phyloP scores from a whole-genome alignment of 1,140 invertebrate genomes.

The Lerema accius region DNA sequence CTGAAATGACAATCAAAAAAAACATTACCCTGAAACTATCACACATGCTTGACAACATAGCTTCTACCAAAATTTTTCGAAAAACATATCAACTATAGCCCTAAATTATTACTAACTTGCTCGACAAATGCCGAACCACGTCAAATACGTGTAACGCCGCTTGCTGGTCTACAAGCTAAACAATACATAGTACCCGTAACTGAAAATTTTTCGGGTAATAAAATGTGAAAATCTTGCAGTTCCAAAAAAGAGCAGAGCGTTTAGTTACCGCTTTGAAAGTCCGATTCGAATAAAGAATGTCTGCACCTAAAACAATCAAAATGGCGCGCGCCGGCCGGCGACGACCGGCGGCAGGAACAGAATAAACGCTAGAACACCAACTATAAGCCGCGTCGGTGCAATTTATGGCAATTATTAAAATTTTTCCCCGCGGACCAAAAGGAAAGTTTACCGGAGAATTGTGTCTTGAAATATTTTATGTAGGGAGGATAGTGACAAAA shows the following conservation, averaged over 20 bases:
- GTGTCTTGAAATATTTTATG: slow-evolving; percentile 64
- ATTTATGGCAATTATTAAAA: slow-evolving; percentile 64
- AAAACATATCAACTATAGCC: no score
- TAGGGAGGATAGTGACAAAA: slow-evolving; percentile 56
- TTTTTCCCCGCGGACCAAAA: slow-evolving; percentile 46
- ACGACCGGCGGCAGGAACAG: slow-evolving; percentile 20
- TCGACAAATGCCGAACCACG: no score
- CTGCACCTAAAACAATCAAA: slow-evolving; percentile 31
- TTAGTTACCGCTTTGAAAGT: slow-evolving; percentile 37
- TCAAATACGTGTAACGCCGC: no score
- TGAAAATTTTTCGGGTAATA: slow-evolving; percentile 12
- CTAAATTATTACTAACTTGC: no score
- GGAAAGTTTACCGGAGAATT: slow-evolving; percentile 51
- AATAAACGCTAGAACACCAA: slow-evolving; percentile 38
- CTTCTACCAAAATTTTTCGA: no score
- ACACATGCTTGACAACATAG: no score
- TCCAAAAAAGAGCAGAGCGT: slow-evolving; percentile 36
- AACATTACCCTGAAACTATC: no score
- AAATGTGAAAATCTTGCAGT: slow-evolving; percentile 25
- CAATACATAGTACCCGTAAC: background rate
- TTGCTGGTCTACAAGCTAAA: no score
- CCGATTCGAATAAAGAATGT: slow-evolving; percentile 38
- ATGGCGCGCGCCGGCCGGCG: background rate
- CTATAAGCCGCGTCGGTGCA: slow-evolving; percentile 41
- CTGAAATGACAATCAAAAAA: no score